Conservation (phyloP, 2,888 invertebrate genomes). For the Eristalis pertinax region DNA sequence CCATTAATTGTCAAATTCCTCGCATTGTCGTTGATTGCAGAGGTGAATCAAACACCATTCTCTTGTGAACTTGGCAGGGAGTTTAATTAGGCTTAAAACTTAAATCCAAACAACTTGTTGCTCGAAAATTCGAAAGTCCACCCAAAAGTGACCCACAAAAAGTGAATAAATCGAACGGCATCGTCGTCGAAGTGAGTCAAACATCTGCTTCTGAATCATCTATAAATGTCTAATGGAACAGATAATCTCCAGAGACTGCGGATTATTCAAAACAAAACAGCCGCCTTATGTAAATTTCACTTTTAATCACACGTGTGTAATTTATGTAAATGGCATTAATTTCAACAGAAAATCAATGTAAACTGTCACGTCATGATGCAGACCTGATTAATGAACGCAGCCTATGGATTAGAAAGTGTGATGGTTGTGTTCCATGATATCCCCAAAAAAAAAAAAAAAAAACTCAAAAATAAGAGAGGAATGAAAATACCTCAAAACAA, state of each 20-base stretch:
- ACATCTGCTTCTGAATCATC: neutral
- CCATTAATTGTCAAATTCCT: too few species aligned
- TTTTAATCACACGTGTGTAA: neutral
- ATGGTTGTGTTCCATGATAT: neutral
- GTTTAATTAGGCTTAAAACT: too few species aligned
- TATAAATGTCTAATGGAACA: neutral
- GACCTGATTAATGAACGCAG: neutral
- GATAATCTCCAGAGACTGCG: neutral
- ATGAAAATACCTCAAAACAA: conserved; percentile 2
- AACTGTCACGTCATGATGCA: neutral
- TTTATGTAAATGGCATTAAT: neutral
- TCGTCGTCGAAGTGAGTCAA: too few species aligned
- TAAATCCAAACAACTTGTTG: neutral
- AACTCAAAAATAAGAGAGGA: neutral
- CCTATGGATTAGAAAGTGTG: neutral
- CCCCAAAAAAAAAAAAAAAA: neutral
- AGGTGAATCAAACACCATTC: too few species aligned
- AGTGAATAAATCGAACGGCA: too few species aligned
- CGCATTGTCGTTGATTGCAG: too few species aligned
- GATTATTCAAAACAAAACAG: neutral
- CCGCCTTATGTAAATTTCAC: neutral
- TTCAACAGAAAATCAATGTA: neutral
- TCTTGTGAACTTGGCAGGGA: too few species aligned
- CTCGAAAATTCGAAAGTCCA: neutral
- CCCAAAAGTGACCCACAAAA: neutral